Conservation (phyloP, 2,113 vertebrate genomes). For the Craseonycteris thonglongyai region DNA sequence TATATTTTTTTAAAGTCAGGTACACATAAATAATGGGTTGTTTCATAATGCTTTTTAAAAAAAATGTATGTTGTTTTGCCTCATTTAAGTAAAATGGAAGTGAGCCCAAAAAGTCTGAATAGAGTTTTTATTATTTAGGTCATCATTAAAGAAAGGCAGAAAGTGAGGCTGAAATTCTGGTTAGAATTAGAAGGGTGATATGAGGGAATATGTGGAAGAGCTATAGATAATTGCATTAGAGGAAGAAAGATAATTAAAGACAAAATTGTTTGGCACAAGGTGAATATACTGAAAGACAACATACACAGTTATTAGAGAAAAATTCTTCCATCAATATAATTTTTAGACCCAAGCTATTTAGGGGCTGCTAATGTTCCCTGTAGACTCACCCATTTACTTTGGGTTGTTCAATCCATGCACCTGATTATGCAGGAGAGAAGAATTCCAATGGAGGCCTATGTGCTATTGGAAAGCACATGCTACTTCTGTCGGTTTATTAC, state of each 20-base stretch:
- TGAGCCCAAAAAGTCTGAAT: background rate
- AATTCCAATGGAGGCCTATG: conserved; percentile 2
- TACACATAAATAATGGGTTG: background rate
- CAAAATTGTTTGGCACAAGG: background rate
- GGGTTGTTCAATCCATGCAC: background rate
- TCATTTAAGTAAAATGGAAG: conserved; percentile 3
- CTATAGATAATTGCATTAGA: background rate
- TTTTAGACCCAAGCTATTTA: background rate
- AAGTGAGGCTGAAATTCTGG: background rate
- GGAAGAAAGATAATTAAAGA: background rate
- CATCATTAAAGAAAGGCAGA: background rate
- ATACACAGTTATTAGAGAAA: background rate
- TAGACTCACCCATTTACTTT: background rate
- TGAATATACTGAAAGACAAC: background rate
- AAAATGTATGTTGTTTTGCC: background rate
- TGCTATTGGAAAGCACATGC: conserved; percentile 18
- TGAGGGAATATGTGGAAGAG: background rate
- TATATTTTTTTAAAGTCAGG: conserved; percentile 21
- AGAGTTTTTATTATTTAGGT: background rate
- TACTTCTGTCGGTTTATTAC: conserved; percentile 23
- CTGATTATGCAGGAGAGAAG: background rate
- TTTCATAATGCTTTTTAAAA: background rate
- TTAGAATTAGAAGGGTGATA: background rate
- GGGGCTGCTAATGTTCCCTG: background rate
- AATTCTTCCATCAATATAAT: background rate